These are phyloP conservation scores for Zaprionus bogoriensis DNA, from an alignment of 2,888 invertebrate species.

Conservation along the genomic window DNA sequence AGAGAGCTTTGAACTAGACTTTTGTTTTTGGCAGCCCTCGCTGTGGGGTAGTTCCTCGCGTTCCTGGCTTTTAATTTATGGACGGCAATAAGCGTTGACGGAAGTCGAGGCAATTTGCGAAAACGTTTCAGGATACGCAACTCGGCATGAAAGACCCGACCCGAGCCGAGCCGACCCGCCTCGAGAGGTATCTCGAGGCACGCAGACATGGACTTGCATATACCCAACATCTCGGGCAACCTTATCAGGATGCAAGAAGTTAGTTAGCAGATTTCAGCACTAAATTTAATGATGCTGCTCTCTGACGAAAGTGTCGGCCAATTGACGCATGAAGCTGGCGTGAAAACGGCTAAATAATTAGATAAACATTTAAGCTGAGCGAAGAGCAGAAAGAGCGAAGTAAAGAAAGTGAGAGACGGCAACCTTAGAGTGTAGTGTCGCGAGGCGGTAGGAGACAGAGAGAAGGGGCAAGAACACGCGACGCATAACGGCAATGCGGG, in stretches of 20 bases:
- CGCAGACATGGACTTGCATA: not conserved
- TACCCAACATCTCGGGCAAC: not conserved
- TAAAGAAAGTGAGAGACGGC: slow-evolving; percentile 36
- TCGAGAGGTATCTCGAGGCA: not conserved
- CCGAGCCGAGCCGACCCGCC: not conserved
- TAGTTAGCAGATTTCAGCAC: slow-evolving; percentile 41
- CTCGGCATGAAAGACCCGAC: not conserved
- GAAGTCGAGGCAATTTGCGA: slow-evolving; percentile 39
- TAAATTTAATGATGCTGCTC: slow-evolving; percentile 47
- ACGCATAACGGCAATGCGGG: slow-evolving; percentile 56
- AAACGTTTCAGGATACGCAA: slow-evolving; percentile 31
- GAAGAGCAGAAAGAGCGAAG: slow-evolving; percentile 41
- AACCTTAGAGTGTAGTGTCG: slow-evolving; percentile 17
- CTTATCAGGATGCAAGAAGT: slow-evolving; percentile 16
- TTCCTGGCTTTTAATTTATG: slow-evolving; percentile 47
- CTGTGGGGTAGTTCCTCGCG: slow-evolving; percentile 6
- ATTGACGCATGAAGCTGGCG: slow-evolving; percentile 37
- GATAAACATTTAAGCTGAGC: slow-evolving; percentile 72
- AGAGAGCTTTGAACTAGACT: slow-evolving; percentile 18
- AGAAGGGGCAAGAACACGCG: slow-evolving; percentile 33
- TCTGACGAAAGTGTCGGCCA: slow-evolving; percentile 33
- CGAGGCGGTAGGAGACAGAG: too few species aligned
- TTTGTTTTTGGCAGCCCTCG: slow-evolving; percentile 35
- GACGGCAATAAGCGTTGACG: slow-evolving; percentile 29
- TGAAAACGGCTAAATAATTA: slow-evolving; percentile 73